Base-by-base conservation (phyloP, 1,140 invertebrate genomes). In the Aphis gossypii region DNA sequence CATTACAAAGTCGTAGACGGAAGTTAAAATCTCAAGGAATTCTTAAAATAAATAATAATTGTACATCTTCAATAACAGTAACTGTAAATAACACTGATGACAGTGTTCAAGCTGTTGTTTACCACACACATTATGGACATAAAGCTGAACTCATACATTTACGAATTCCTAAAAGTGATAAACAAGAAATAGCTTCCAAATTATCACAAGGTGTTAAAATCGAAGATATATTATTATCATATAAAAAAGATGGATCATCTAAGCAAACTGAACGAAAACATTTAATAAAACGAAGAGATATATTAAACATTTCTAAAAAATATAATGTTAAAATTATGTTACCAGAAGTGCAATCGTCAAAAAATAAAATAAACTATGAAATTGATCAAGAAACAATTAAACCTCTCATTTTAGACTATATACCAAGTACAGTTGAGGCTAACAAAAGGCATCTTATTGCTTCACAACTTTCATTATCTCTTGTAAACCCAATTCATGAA, bases 161-260 rank as follows among this genome's bases (percentile, higher is more conserved):
- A 92, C 44, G 51, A 92, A 92, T 92, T 35, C 20, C 90, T 82
- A 92, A 90, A 46, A 68, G 25, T 68, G 89, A 83, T 41, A 92
- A 92, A 92, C 90, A 83, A 48, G 90, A 92, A 83, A 92, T 92
- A 83, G 90, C 90, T 35, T 82, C 90, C 1, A 92, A 92, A 83
- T 38, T 91, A 68, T 91, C 83, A 83, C 90, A 92, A 92, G 68
- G 90, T 38, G n/a, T 92, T 35, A 82, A 92, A 30, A 83, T 83
- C n/a, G 68, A 92, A 41, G 90, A 92, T 51, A 83, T 92, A 92
- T 35, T 92, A n/a, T 51, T 8, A 51, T 76, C 90, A 51, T 83
- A 83, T 38, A 82, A 92, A 90, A 25, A 82, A 92, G 76, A 92
- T 83, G 25, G n/a, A 35, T 25, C 30, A 23, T 48, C 90, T 14